phyloP scores from a whole-genome alignment of 2,888 invertebrate genomes.

The Plebejus argus region DNA sequence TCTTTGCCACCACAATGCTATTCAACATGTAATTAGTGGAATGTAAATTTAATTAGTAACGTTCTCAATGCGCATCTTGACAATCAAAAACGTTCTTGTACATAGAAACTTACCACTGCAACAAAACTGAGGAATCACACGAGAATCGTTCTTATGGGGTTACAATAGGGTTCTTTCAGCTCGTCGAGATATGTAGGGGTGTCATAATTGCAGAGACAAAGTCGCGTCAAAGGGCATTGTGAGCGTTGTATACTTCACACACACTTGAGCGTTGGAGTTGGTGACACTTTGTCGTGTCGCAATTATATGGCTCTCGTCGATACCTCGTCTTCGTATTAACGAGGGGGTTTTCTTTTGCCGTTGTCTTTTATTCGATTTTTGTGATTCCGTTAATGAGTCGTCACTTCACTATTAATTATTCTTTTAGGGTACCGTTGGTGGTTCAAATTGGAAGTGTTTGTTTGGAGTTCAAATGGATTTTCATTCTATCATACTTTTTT shows the following conservation, averaged over 20 bases:
- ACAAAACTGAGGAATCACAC: not conserved
- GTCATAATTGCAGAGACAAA: constrained; percentile 79
- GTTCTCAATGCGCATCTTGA: constrained; percentile 43
- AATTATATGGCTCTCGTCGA: constrained; percentile 66
- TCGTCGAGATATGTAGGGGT: constrained; percentile 66
- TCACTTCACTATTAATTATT: constrained; percentile 29
- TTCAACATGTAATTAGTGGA: constrained; percentile 3
- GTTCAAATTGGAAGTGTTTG: not conserved
- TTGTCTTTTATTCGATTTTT: constrained; percentile 34
- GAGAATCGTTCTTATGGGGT: constrained; percentile 35
- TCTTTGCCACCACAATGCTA: constrained; percentile 2
- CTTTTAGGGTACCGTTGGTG: not conserved
- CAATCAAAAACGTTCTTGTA: constrained; percentile 51
- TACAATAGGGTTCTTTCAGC: constrained; percentile 43
- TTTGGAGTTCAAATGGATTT: not conserved
- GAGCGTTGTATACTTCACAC: constrained; percentile 66
- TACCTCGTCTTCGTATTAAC: constrained; percentile 61
- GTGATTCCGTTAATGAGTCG: constrained; percentile 30
- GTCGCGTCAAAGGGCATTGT: constrained; percentile 75
- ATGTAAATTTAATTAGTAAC: constrained; percentile 35
- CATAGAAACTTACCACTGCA: constrained; percentile 35
- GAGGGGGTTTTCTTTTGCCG: constrained; percentile 43
- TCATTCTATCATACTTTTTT: too few species aligned
- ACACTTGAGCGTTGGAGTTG: constrained; percentile 73
- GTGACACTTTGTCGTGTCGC: constrained; percentile 67